Base-by-base conservation (phyloP, 2,888 invertebrate genomes). In the Biston betularia region DNA sequence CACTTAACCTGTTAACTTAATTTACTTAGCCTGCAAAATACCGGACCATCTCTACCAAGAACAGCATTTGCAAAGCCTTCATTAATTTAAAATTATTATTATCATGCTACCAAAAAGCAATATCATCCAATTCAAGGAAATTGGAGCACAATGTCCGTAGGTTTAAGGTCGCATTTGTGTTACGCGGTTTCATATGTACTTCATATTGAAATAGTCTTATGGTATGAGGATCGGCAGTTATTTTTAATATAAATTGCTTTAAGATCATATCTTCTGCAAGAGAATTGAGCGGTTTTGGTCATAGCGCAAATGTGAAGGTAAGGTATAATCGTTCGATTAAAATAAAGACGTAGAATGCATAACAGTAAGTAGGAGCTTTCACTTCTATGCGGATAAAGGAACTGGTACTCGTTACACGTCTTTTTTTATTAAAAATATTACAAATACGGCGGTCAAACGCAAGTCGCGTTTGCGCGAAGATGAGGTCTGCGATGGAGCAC, bases 361-460 rank as follows among this genome's bases (percentile, higher is more conserved):
- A 35, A 14, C 11, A 56, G 56, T 56, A 61, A 53, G n/a, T 52
- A 55, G 68, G 62, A 71, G 63, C 71, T 73, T 73, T 73, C 73
- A 73, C 73, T 73, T 69, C 52, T 60, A 44, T 15, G 35, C 38
- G 38, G 35, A 8, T 52, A 64, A 64, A 56, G 56, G 46, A 44
- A 56, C 34, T 49, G 34, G 57, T 38, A 9, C 38, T 38, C 38
- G 6, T 34, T 14, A 52, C 35, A 44, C 2, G 61, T 62, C 49
- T 55, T 15, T n/a, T 44, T 12, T 6, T 12, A 44, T 44, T 24
- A 24, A 24, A 24, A 24, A 24, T 24, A 24, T 24, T 24, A 24
- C 24, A 24, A 24, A 24, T 24, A 24, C 24, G 3, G 24, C 24
- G 24, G 24, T 24, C 24, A 3, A 24, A 24, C 24, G 24, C 24